Base-by-base conservation (phyloP, 2,113 vertebrate genomes). In the Lipophrys pholis region DNA sequence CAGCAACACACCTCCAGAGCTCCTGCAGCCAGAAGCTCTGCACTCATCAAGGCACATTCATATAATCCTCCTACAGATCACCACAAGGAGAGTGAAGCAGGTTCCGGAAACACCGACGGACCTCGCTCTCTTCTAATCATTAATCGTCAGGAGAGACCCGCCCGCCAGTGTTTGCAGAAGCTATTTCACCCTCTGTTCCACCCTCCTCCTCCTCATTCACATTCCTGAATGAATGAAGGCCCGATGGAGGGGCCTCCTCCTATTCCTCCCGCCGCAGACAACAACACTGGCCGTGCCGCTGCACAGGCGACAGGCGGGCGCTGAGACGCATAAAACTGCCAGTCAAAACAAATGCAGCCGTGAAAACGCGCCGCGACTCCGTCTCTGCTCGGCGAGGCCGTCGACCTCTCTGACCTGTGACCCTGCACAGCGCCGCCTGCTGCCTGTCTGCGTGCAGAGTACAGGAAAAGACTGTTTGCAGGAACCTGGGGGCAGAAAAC, bases 11-110 rank as follows among this genome's bases (percentile, higher is more conserved):
- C 59, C 50, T 57, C 61, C 65, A 76, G 49, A 76, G 81, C 14
- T 69, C 66, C 70, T 17, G 53, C 41, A 52, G 43, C 69, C 21
- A 64, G 76, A 84, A 85, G 69, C 83, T 80, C 78, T 45, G 49
- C 54, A 12, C 76, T 89, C 66, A 58, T 76, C 87, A 92, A 92
- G 91, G 91, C 91, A 92, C 91, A 86, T 87, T 90, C 91, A 69
- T 58, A 11, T 56, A 52, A 11, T 55, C 78, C 74, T 73, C 67
- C 55, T 30, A 54, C 45, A 76, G 39, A 48, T n/a, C 21, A 30
- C 21, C 4, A 4, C 21, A 17, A 14, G 1, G 17, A 46, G 6
- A 61, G 49, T 48, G 15, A 74, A 69, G 73, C 16, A 7, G 42
- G 46, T 55, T 56, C 51, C 43, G 43, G 51, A 78, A 69, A 87